Base-by-base conservation (phyloP, 2,113 vertebrate genomes). In the Mugil cephalus region DNA sequence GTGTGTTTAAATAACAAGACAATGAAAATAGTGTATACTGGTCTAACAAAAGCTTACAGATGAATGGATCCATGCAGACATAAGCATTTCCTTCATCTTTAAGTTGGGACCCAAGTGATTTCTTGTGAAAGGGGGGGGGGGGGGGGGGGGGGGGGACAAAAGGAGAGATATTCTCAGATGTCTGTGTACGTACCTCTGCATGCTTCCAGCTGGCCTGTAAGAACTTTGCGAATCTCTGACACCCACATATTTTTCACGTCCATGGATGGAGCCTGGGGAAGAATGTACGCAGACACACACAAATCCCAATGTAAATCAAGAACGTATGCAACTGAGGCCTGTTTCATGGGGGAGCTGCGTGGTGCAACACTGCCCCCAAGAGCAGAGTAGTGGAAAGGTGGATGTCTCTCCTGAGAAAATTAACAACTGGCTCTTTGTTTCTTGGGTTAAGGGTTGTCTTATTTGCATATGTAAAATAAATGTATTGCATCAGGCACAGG, bases 191-290 rank as follows among this genome's bases (percentile, higher is more conserved):
- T 88, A 98, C 97, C 96, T 97, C 96, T 94, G 84, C 94, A 95
- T 6, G 94, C 95, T 90, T 96, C 95, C 55, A 97, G 94, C 74
- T 98, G 96, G 74, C 96, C 95, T 6, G 95, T 95, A 79, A 98
- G 89, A 73, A 99, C 96, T 93, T 96, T 97, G 64, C 95, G 95
- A 84, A 99, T 98, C 91, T 98, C 95, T 46, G 96, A 96, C 91
- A 98, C 96, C 97, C 97, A 99, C 30, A 93, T 94, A 84, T 95
- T 96, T 89, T 97, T 98, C 92, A 96, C 91, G 78, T 98, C 97
- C 90, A 98, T 94, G 13, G 96, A 96, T 54, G 97, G 90, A 75
- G 97, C 97, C 97, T 99, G 89, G 40, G 79, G 85, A 77, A 67
- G 53, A 87, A 84, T 2, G 2, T 30, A 30, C 5, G 24, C 24